phyloP scores from a whole-genome alignment of 92 coral and sea anemone genomes.

The Desmophyllum pertusum region DNA sequence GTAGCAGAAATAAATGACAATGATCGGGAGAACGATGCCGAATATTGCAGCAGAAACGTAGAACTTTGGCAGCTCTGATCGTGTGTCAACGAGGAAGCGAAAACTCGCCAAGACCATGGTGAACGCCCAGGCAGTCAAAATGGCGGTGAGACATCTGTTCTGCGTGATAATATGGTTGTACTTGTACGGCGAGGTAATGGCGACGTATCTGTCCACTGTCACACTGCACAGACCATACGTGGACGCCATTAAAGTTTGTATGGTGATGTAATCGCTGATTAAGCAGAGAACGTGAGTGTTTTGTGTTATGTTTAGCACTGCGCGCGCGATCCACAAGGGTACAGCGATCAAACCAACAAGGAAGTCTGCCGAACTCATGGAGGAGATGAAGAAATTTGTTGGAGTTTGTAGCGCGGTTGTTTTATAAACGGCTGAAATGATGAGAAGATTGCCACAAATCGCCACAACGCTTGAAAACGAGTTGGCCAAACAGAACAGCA shows the following conservation, averaged over 20 bases:
- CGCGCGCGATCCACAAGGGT: constrained; percentile 49
- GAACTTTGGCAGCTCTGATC: constrained; percentile 47
- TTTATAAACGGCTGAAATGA: constrained; percentile 35
- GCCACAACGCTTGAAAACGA: constrained; percentile 28
- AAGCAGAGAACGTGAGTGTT: constrained; percentile 27
- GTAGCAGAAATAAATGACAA: constrained; percentile 47
- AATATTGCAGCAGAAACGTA: constrained; percentile 38
- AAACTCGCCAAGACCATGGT: constrained; percentile 42
- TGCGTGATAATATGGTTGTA: constrained; percentile 36
- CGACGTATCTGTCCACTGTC: constrained; percentile 49
- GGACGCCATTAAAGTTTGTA: constrained; percentile 52
- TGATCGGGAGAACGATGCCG: constrained; percentile 49
- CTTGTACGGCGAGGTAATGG: constrained; percentile 34
- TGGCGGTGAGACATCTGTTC: constrained; percentile 30
- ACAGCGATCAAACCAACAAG: constrained; percentile 44
- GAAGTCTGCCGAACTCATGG: constrained; percentile 52
- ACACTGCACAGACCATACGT: constrained; percentile 53
- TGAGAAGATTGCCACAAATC: constrained; percentile 51
- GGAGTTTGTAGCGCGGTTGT: constrained; percentile 45
- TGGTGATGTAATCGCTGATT: constrained; percentile 28
- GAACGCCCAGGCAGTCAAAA: constrained; percentile 48
- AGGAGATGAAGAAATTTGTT: constrained; percentile 46
- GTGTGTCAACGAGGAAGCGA: constrained; percentile 25
- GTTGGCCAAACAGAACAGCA: constrained; percentile 18
- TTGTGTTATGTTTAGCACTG: constrained; percentile 31